Percentiles rank a stretch among this genome's conserved stretches.
phyloP scores from a whole-genome alignment of 2,113 vertebrate species.

The Ahaetulla prasina region DNA sequence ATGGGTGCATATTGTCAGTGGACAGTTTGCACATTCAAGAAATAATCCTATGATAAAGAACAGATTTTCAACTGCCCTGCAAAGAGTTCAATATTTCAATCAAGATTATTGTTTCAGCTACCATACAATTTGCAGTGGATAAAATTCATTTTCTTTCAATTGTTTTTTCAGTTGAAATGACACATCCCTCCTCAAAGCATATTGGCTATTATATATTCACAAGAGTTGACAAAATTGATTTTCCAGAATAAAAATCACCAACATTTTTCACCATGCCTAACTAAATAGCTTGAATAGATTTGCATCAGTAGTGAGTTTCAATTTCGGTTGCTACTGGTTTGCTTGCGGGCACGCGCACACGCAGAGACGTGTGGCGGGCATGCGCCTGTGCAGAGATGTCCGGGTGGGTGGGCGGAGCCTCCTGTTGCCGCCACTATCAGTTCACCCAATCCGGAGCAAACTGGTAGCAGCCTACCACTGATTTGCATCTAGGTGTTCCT shows the following conservation, averaged over 20 bases:
- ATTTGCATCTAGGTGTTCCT: not conserved
- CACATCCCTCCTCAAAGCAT: not conserved
- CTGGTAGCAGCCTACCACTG: not conserved
- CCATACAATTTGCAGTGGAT: not conserved
- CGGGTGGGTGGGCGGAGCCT: no score
- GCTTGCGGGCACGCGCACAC: no score
- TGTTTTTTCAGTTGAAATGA: slow-evolving; percentile 9
- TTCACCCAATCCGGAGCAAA: no score
- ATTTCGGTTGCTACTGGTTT: no score
- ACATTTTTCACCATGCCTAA: slow-evolving; percentile 1
- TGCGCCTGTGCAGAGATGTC: no score
- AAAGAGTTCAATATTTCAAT: slow-evolving; percentile 13
- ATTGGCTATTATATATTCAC: slow-evolving; percentile 17
- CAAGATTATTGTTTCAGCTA: slow-evolving; percentile 29
- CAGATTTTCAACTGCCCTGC: not conserved
- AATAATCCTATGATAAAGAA: slow-evolving; percentile 23
- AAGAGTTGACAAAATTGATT: slow-evolving; percentile 9
- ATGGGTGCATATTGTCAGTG: slow-evolving; percentile 3
- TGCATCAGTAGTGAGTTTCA: not conserved
- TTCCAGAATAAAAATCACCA: not conserved
- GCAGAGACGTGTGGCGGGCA: no score
- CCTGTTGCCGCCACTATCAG: no score
- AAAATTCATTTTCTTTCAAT: not conserved
- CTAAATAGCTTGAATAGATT: not conserved
- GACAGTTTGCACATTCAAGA: slow-evolving; percentile 2